Base-by-base conservation (phyloP, 2,797 vertebrate genomes). In the Sparidentex hasta region DNA sequence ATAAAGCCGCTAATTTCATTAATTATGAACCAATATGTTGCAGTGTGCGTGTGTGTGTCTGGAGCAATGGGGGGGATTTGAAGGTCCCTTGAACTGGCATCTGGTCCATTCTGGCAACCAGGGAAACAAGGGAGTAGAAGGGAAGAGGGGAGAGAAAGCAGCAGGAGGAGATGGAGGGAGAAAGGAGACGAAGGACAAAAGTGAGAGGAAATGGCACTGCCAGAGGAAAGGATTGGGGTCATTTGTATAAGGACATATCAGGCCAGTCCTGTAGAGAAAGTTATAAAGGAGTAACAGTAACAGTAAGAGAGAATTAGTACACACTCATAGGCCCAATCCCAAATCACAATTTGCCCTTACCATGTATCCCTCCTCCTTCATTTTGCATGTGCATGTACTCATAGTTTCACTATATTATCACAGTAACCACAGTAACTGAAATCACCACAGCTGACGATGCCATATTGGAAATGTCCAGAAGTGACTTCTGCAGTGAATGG, bases 21-120 rank as follows among this genome's bases (percentile, higher is more conserved):
- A 98, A 99, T 99, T 98, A 98, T 97, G 96, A 98, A 97, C 96
- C 96, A 98, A 97, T 98, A 96, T 98, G 97, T 97, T 97, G 93
- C 94, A 74, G 82, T 79, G 76, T 68, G 20, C 75, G 80, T 86
- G 74, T 65, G 70, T 51, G 93, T 88, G 96, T 48, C 94, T 70
- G 76, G 57, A 76, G 78, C 57, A 50, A 46, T 33, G 57, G 46
- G 61, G 61, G 77, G 79, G 61, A 50, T 74, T 92, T 89, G 95
- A 93, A 48, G 65, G 75, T 87, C 64, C 95, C 95, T 94, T 95
- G 95, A 96, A 95, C 94, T 95, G 96, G 96, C 97, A 98, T 97
- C 97, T 98, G 97, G 96, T 97, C 96, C 75, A 72, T 82, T 88
- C 74, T 63, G 71, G 78, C 80, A 85, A 86, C 63, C 74, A 61